A percentile compares a stretch with the other conserved stretches of the same genome.
Evolutionary conservation across 2,113 vertebrate species (phyloP).

Genomic region (Hyperopisus bebe): DNA sequence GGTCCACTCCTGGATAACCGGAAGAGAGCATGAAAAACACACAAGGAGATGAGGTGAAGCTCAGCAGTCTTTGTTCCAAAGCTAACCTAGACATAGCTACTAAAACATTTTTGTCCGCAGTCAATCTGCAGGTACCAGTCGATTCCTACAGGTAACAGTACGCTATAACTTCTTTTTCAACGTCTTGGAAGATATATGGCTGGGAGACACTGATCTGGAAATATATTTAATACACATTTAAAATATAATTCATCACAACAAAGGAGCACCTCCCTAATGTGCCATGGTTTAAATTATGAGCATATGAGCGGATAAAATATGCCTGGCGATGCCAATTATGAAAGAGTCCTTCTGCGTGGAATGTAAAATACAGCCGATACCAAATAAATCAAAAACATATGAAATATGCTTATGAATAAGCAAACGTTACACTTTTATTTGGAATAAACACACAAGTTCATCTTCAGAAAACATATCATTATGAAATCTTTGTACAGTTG

Average conservation of each 20-base stretch:
- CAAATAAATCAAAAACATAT: neutral
- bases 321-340: neutral
- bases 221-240: neutral
- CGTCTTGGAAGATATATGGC: neutral
- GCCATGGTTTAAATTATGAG: neutral
- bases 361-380: neutral
- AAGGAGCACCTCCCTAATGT: neutral
- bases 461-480: neutral
- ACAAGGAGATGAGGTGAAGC: neutral
- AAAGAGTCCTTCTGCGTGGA: neutral
- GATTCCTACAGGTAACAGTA: neutral
- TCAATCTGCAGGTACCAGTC: neutral
- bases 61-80: neutral
- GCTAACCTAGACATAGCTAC: neutral
- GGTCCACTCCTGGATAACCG: neutral
- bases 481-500: neutral
- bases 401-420: neutral
- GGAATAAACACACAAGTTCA: neutral
- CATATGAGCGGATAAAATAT: neutral
- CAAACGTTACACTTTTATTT: neutral
- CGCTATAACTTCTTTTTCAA: neutral
- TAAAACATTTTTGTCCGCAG: neutral
- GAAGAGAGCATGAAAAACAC: neutral
- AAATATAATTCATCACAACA: conserved; percentile 1
- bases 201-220: neutral